A percentile compares a stretch with the other conserved stretches of the same genome.
These are phyloP conservation scores for Manis crassicaudata DNA, from an alignment of 2,797 vertebrate genomes.

Conservation along the genomic window DNA sequence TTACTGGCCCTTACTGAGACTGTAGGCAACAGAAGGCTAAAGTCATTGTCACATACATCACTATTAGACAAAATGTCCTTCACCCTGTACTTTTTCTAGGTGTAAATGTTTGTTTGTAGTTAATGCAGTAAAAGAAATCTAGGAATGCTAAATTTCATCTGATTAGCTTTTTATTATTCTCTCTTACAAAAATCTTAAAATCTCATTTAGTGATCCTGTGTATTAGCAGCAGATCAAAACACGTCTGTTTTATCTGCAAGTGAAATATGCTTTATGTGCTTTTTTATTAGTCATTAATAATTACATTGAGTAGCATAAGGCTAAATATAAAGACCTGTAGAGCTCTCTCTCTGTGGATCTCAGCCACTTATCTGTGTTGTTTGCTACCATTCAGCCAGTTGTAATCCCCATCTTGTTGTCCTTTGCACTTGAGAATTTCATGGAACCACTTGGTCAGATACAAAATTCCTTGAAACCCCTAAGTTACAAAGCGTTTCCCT, in stretches of 20 bases:
- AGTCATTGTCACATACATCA: not conserved
- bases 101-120: not conserved
- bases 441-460: not conserved
- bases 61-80: not conserved
- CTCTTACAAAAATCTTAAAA: not conserved
- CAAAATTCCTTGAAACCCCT: not conserved
- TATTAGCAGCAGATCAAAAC: not conserved
- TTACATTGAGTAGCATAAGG: not conserved
- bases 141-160: constrained; percentile 21
- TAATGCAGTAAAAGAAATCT: not conserved
- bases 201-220: not conserved
- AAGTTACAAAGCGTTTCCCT: constrained; percentile 18
- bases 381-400: not conserved
- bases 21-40: not conserved
- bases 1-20: not conserved
- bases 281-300: constrained; percentile 45
- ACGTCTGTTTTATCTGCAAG: not conserved
- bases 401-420: not conserved
- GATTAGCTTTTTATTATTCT: constrained; percentile 27
- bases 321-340: not conserved
- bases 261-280: not conserved
- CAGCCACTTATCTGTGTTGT: not conserved
- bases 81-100: not conserved
- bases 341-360: not conserved
- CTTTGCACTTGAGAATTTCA: constrained; percentile 36